Conservation (phyloP, 1,140 invertebrate genomes). For the Thrips palmi region DNA sequence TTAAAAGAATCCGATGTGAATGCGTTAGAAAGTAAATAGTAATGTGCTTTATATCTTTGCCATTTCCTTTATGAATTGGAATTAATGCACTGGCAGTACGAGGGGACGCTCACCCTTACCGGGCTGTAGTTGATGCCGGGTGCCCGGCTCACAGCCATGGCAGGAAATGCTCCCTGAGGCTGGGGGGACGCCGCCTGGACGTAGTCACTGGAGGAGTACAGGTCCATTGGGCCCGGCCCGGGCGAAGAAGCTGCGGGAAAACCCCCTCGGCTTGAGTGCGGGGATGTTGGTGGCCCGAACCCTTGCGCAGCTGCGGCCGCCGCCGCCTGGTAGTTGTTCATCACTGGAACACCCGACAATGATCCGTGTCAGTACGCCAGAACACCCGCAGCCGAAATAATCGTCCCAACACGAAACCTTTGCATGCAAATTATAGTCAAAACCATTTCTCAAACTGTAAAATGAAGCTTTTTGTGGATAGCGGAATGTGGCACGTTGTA, state of each 20-base stretch:
- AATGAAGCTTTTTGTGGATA: no score
- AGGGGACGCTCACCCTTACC: constrained; percentile 37
- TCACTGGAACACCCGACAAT: constrained; percentile 47
- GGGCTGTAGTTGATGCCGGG: constrained; percentile 79
- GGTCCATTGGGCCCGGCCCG: constrained; percentile 70
- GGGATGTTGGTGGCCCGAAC: constrained; percentile 51
- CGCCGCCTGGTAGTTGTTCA: constrained; percentile 84
- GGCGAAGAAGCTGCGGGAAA: constrained; percentile 73
- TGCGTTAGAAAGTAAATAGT: no score
- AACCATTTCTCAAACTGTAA: no score
- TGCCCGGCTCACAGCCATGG: constrained; percentile 73
- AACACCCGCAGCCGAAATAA: no score
- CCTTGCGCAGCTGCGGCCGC: constrained; percentile 48
- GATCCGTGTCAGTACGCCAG: no score
- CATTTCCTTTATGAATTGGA: no score
- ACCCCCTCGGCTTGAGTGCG: constrained; percentile 40
- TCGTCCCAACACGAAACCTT: no score
- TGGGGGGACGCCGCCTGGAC: constrained; percentile 84
- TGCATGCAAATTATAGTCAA: no score
- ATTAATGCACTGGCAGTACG: no score
- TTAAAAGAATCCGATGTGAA: no score
- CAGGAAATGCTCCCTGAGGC: constrained; percentile 65
- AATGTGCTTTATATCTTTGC: no score
- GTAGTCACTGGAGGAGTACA: constrained; percentile 74
- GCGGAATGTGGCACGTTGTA: no score